Conservation (phyloP, 2,797 vertebrate genomes). For the Sebastes oblongus region DNA sequence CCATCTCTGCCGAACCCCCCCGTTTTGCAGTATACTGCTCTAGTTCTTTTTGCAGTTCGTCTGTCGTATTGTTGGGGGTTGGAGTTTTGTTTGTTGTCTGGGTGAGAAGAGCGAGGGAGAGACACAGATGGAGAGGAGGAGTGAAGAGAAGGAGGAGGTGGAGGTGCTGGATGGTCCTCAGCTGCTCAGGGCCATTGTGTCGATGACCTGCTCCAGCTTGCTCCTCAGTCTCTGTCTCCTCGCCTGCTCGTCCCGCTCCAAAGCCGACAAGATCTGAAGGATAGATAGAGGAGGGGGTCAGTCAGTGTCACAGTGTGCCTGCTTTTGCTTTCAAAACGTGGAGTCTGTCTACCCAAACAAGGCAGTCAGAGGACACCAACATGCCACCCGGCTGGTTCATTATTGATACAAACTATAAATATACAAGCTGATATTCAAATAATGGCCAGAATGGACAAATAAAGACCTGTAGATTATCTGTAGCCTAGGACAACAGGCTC, state of each 20-base stretch:
- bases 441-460: neutral
- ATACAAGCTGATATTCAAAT: neutral
- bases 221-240: conserved; percentile 94
- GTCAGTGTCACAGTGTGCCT: neutral
- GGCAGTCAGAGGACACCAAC: neutral
- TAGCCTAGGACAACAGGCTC: neutral
- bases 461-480: neutral
- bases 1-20: conserved; percentile 81
- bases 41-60: conserved; percentile 76
- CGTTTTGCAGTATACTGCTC: conserved; percentile 75
- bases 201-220: conserved; percentile 98
- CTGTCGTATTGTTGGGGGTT: conserved; percentile 63
- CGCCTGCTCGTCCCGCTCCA: conserved; percentile 97
- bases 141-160: conserved; percentile 53
- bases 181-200: conserved; percentile 98
- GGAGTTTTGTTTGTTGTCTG: conserved; percentile 68
- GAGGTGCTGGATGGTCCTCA: conserved; percentile 80
- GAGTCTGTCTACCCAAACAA: neutral
- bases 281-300: conserved; percentile 20
- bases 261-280: conserved; percentile 90
- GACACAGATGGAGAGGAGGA: conserved; percentile 64
- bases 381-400: neutral
- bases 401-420: neutral
- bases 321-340: neutral
- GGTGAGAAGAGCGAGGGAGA: conserved; percentile 63